phyloP scores from a whole-genome alignment of 2,888 invertebrate genomes.

The Phanerotoma sp. region DNA sequence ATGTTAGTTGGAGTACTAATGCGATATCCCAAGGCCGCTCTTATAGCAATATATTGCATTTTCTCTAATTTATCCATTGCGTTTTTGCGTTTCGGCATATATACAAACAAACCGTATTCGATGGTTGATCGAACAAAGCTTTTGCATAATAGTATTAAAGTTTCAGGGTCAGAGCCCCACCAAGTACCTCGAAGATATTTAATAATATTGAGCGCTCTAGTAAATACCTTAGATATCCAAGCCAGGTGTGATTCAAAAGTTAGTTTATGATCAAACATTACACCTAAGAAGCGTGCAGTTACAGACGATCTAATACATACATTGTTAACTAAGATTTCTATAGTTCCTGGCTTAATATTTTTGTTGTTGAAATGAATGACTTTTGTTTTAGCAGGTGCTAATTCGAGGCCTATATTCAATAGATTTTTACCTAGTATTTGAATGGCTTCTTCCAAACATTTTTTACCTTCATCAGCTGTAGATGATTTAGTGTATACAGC shows the following conservation, averaged over 20 bases:
- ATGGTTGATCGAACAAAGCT: constrained; percentile 10
- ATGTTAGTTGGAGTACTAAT: too few relatives aligned
- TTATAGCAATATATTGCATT: too few relatives aligned
- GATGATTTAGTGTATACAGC: not conserved
- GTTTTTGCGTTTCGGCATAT: too few relatives aligned
- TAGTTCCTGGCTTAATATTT: constrained; percentile 4
- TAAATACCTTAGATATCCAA: not conserved
- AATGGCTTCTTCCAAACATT: not conserved
- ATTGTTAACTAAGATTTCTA: not conserved
- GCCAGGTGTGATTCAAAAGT: constrained; percentile 15
- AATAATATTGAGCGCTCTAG: constrained; percentile 17
- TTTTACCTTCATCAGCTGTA: not conserved
- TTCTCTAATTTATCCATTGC: too few relatives aligned
- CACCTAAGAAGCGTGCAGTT: constrained; percentile 3
- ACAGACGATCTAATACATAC: not conserved
- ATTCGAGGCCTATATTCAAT: constrained; percentile 2
- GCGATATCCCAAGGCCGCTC: too few relatives aligned
- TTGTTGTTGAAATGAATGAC: constrained; percentile 17
- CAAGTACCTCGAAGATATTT: constrained; percentile 22
- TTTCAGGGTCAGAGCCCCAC: constrained; percentile 23
- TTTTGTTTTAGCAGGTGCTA: constrained; percentile 8
- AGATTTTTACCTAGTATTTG: not conserved
- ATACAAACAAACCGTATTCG: constrained; percentile 6
- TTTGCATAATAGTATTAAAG: constrained; percentile 5
- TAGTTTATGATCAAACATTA: constrained; percentile 11